Conservation (phyloP, 1,140 invertebrate genomes). For the Brachystomella parvula region DNA sequence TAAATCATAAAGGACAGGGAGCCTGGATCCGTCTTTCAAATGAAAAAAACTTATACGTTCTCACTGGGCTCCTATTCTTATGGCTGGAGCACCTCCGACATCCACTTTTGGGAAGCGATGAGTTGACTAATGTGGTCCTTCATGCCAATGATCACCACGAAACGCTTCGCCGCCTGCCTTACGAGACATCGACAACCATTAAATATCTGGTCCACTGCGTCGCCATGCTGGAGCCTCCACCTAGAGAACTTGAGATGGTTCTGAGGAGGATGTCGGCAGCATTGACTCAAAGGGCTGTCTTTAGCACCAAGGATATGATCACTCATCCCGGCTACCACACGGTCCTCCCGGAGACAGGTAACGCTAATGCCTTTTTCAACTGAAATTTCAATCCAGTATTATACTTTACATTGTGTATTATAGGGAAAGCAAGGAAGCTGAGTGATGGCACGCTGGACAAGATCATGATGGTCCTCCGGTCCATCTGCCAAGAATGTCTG, state of each 20-base stretch:
- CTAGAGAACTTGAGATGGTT: constrained; percentile 18
- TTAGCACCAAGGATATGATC: constrained; percentile 20
- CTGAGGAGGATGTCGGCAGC: constrained; percentile 30
- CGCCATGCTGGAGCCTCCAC: constrained; percentile 28
- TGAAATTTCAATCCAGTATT: background rate
- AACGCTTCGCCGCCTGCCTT: constrained; percentile 24
- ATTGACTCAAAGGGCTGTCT: constrained; percentile 32
- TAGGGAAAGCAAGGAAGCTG: constrained; percentile 34
- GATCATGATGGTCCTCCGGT: constrained; percentile 24
- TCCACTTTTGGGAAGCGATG: constrained; percentile 58
- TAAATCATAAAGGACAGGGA: constrained; percentile 55
- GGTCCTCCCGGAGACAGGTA: constrained; percentile 32
- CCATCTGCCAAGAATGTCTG: too few relatives aligned
- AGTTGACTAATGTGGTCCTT: constrained; percentile 59
- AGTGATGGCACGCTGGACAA: constrained; percentile 37
- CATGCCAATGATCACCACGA: constrained; percentile 33
- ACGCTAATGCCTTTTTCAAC: background rate
- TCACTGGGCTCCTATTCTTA: constrained; percentile 56
- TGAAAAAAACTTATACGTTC: constrained; percentile 55
- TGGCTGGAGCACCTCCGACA: constrained; percentile 62
- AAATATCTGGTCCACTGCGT: constrained; percentile 36
- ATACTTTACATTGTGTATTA: constrained; percentile 10
- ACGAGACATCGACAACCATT: constrained; percentile 23
- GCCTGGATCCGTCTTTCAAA: constrained; percentile 58
- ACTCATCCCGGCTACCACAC: constrained; percentile 33